Evolutionary conservation across 2,113 vertebrate genomes (phyloP).

Genomic region (Podarcis muralis): DNA sequence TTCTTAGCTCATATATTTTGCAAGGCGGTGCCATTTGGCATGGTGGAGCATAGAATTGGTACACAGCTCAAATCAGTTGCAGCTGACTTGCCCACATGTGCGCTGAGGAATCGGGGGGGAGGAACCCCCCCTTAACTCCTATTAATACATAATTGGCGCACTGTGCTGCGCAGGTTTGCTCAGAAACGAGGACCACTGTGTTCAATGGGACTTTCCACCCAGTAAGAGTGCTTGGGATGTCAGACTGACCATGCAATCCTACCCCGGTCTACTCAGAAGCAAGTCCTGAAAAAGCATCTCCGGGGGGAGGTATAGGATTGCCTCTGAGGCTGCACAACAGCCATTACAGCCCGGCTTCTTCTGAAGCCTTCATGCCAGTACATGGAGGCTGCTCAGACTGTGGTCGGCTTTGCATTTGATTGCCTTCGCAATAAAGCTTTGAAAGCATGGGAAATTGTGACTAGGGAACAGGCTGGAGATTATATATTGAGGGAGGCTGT

Average conservation of each 20-base stretch:
- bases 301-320: neutral
- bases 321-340: slow-evolving; percentile 58
- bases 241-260: neutral
- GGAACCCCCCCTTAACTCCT: slow-evolving; percentile 28
- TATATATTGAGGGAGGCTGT: slow-evolving; percentile 37
- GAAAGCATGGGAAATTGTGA: slow-evolving; percentile 62
- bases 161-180: too few species aligned
- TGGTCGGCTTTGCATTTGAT: slow-evolving; percentile 70
- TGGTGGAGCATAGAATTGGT: slow-evolving; percentile 66
- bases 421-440: slow-evolving; percentile 58
- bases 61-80: slow-evolving; percentile 68
- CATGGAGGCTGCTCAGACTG: slow-evolving; percentile 67
- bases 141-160: slow-evolving; percentile 70
- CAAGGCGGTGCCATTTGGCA: slow-evolving; percentile 63
- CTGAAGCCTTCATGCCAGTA: slow-evolving; percentile 53
- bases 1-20: slow-evolving; percentile 54
- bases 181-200: too few species aligned
- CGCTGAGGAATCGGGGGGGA: slow-evolving; percentile 35
- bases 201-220: too few species aligned
- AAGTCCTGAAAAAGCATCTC: neutral
- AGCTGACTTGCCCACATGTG: slow-evolving; percentile 63
- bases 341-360: slow-evolving; percentile 48
- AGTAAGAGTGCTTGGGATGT: too few species aligned
- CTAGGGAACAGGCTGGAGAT: slow-evolving; percentile 49
- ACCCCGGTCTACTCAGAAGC: neutral